Base-by-base conservation (phyloP, 2,797 vertebrate genomes). In the Paedocypris micromegethes region DNA sequence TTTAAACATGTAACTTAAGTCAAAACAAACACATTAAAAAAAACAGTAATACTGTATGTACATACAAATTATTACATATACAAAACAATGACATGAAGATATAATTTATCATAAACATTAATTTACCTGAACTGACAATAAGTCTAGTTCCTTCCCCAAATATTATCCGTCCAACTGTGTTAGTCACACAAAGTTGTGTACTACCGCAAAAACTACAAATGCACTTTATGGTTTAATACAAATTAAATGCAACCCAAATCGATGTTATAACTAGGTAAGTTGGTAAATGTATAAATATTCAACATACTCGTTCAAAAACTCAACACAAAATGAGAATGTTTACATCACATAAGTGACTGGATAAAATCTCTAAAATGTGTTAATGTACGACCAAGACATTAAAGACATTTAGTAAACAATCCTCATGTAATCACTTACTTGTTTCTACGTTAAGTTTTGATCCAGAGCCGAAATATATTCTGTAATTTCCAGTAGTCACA, bases 61-160 rank as follows among this genome's bases (percentile, higher is more conserved):
- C 47, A 61, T 38, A 3, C 4, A 38, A 1, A 4, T 39, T 9
- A 3, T 3, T 49, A 45, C 9, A 56, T 53, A 6, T n/a, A 56
- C 42, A n/a, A 38, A 45, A 45, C 4, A 49, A 8, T 6, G 4
- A 43, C 40, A 40, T 41, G 4, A 48, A 64, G 53, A 58, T 38
- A 1, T 2, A 4, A 3, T 23, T 23, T 39, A 59, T 37, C 8
- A n/a, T n/a, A 59, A 40, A 57, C 5, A 39, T 49, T 2, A 49
- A 4, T 5, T 23, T 69, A 76, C 75, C 63, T 62, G 72, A 73
- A 45, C 61, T 9, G 2, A 75, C 59, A 5, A 6, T 68, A 57
- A 78, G 55, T 52, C 74, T 70, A 8, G 63, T 74, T 70, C 75
- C 75, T 38, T 56, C 57, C 1, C 72, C 72, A 75, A 76, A 76